Evolutionary conservation across 1,140 invertebrate species (phyloP), one percentile per base, ranked within the genome.

Genomic region (Pachypsylla venusta): DNA sequence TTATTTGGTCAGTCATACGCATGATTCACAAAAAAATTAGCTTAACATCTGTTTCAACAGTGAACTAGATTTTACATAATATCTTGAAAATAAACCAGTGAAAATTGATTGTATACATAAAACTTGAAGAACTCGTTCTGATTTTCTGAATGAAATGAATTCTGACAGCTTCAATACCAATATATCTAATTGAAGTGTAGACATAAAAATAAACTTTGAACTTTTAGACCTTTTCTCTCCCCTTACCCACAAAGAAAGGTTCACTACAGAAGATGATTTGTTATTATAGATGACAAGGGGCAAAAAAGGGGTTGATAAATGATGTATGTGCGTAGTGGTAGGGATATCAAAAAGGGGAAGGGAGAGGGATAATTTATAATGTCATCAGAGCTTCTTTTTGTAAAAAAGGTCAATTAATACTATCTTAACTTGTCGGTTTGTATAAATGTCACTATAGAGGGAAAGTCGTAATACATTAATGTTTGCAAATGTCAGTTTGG

Each of bases 271-370:
- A 48, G 42, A 48, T 48, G 42, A 48, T 48, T 48, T 48, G 42
- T 48, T 48, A 48, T 48, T 48, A 48, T 48, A 48, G 42, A 48
- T 48, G 42, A 48, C 42, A 48, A 48, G 42, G 42, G 42, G 42
- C 42, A 48, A 48, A 48, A 48, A 48, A 48, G 42, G 42, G 42
- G 42, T 48, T 48, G 42, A 48, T 48, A 48, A 48, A 48, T 48
- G 42, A 48, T 48, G 42, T 19, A 48, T 48, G 42, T 48, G 42
- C n/a, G n/a, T n/a, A n/a, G 42, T 48, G 42, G 42, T 48, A n/a
- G 42, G 42, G 42, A 48, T 48, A 48, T 48, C 42, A 48, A 48
- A 48, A 19, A 22, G 22, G 42, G 22, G 5, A 48, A 48, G 42
- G 42, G 42, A 48, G 42, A 48, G 22, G 42, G 42, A 22, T 48